phyloP scores from a whole-genome alignment of 2,888 invertebrate genomes.

The Aleiodes alternator region DNA sequence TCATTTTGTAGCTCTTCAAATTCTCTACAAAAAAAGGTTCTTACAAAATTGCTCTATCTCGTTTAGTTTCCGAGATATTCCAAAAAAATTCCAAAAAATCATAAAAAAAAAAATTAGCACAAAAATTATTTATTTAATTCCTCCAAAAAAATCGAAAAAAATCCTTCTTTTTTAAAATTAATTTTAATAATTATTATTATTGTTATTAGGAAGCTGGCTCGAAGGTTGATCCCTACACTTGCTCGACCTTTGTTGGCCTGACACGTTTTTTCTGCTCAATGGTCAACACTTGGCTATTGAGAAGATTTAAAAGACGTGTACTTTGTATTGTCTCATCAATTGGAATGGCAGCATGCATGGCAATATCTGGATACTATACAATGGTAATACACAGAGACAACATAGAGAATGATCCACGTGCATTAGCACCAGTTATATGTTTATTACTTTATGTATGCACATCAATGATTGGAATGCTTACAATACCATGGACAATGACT shows the following conservation, averaged over 20 bases:
- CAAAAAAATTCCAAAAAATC: too few species aligned
- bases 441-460: constrained; percentile 78
- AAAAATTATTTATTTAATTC: too few species aligned
- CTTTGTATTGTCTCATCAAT: constrained; percentile 77
- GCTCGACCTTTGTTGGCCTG: constrained; percentile 78
- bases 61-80: too few species aligned
- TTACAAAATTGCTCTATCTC: too few species aligned
- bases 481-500: constrained; percentile 82
- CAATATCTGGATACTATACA: constrained; percentile 78
- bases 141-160: too few species aligned
- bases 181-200: constrained; percentile 38
- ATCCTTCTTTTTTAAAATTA: neutral
- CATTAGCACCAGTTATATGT: constrained; percentile 75
- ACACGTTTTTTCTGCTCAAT: constrained; percentile 79
- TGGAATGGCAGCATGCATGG: constrained; percentile 79
- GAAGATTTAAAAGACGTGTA: constrained; percentile 77
- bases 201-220: constrained; percentile 76
- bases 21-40: too few species aligned
- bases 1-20: too few species aligned
- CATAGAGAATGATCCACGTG: constrained; percentile 67
- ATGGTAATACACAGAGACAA: constrained; percentile 73
- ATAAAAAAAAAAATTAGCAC: too few species aligned
- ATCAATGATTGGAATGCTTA: constrained; percentile 79
- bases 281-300: constrained; percentile 78
- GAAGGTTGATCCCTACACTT: constrained; percentile 77